phyloP scores from a whole-genome alignment of 2,888 invertebrate species.

The Drosophila dives region DNA sequence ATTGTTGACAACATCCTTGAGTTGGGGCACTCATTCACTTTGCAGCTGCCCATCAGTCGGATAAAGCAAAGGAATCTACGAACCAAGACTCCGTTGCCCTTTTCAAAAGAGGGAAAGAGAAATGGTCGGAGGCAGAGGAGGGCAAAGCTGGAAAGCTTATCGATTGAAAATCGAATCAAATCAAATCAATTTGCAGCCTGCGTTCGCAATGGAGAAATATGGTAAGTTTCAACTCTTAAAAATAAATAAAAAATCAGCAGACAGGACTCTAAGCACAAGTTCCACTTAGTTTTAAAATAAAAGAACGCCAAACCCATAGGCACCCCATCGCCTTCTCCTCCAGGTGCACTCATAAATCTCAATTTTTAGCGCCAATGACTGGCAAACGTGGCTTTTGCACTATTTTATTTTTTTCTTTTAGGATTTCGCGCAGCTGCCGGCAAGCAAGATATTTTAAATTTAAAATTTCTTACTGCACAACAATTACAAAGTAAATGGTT shows the following conservation, averaged over 20 bases:
- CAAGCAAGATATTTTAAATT: constrained; percentile 48
- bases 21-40: constrained; percentile 49
- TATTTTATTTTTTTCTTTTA: constrained; percentile 24
- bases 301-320: background rate
- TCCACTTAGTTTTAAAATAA: constrained; percentile 6
- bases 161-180: constrained; percentile 78
- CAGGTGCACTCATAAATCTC: constrained; percentile 74
- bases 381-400: constrained; percentile 59
- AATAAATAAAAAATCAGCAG: constrained; percentile 47
- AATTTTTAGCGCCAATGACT: constrained; percentile 74
- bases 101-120: background rate
- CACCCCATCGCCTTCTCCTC: background rate
- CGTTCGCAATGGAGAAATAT: constrained; percentile 75
- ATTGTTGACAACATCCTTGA: constrained; percentile 51
- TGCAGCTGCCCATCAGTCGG: constrained; percentile 62
- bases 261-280: constrained; percentile 16
- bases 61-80: constrained; percentile 35
- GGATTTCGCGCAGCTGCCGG: constrained; percentile 45
- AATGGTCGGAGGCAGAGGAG: background rate
- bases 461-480: constrained; percentile 34
- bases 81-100: constrained; percentile 10
- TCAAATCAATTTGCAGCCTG: constrained; percentile 75
- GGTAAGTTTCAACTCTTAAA: constrained; percentile 67
- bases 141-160: constrained; percentile 53
- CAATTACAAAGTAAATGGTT: constrained; percentile 38